Conservation (phyloP, 2,888 invertebrate genomes). For the Rhorus exstirpatorius region DNA sequence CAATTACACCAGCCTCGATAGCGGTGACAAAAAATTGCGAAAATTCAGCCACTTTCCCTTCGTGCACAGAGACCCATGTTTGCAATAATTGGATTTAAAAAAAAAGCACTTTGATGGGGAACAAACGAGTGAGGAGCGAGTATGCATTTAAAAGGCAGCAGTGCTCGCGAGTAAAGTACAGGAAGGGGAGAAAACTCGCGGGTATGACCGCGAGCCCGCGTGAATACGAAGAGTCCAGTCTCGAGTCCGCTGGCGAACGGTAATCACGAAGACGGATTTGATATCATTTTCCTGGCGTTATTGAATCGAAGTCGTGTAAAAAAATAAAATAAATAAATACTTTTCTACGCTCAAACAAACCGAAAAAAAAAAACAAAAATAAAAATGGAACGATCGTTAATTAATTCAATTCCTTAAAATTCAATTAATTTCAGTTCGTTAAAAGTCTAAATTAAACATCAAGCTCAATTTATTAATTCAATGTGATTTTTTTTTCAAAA, state of each 20-base stretch:
- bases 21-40: no score
- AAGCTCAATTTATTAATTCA: not conserved
- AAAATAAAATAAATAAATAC: not conserved
- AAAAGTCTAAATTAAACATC: not conserved
- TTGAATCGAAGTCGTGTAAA: constrained; percentile 5
- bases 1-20: no score
- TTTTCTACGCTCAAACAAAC: not conserved
- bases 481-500: not conserved
- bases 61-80: no score
- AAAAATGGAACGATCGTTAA: constrained; percentile 22
- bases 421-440: not conserved
- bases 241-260: constrained; percentile 75
- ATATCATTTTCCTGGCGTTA: constrained; percentile 25
- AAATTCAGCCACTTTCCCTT: no score
- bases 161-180: constrained; percentile 47
- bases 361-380: constrained; percentile 16
- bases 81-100: no score
- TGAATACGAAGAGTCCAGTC: constrained; percentile 79
- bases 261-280: constrained; percentile 60
- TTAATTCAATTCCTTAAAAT: not conserved
- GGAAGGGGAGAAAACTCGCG: constrained; percentile 50
- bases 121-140: constrained; percentile 42
- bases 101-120: constrained; percentile 17
- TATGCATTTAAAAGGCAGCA: not conserved
- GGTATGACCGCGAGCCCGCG: constrained; percentile 69